Base-by-base conservation (phyloP, 2,888 invertebrate genomes). In the Drosophila suboccidentalis region DNA sequence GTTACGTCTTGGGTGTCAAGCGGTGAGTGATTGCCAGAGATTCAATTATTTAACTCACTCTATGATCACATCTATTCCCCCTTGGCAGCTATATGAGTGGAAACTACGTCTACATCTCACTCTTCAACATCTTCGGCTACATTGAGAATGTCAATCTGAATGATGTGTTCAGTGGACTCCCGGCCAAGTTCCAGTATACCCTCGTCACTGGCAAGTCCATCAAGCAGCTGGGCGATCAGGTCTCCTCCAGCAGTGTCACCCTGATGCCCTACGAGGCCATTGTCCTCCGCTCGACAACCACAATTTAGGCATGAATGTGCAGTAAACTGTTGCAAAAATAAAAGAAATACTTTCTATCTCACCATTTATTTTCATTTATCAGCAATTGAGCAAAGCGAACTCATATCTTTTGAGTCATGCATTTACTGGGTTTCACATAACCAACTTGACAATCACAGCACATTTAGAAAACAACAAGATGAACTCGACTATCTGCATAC, bases 1-100 rank as follows among this genome's bases (percentile, higher is more conserved):
- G 38, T 13, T 83, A 94, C 66, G 93, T 95, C 0, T 93, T 95
- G 59, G 94, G 78, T 0, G 85, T 92, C 0, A 90, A 84, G 34
- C 91, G 92, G 92, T 92, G 36, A 74, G 87, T 60, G 6, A 29
- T 34, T 2, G 1, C 0, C 1, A 22, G 8, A 3, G 36, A 1
- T 19, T n/a, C 6, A 22, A 1, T 3, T 22, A 13, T 6, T 4
- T 44, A 8, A 1, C 8, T 3, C 13, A 1, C 5, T 36, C 17
- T 13, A 15, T 22, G 1, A 10, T 9, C 17, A 2, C 3, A 19
- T 10, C 8, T 58, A 17, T n/a, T n/a, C 3, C n/a, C n/a, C 13
- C n/a, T 22, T 51, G 46, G 0, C 36, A 91, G 91, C 2, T 80
- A 74, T 13, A 60, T 87, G 43, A 53, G 51, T 15, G 83, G 82